Evolutionary conservation across 2,113 vertebrate species (phyloP).

Genomic region (Motacilla alba): DNA sequence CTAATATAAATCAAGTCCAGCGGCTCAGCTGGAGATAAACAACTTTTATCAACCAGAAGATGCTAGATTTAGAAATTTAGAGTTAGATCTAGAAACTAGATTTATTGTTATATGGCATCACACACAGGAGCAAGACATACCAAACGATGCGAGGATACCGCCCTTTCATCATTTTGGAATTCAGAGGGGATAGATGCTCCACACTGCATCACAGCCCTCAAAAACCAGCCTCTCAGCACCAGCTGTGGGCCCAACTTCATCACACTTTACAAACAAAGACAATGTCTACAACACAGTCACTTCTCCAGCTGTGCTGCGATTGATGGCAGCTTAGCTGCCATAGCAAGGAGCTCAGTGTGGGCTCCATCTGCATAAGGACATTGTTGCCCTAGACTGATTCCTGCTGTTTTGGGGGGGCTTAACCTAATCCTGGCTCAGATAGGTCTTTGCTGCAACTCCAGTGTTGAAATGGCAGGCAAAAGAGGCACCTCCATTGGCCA

Average conservation of each 20-base stretch:
- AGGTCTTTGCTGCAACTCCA: neutral
- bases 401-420: neutral
- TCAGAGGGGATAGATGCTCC: neutral
- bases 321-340: neutral
- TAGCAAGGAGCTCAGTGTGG: neutral
- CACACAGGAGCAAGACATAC: neutral
- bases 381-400: neutral
- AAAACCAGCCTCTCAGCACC: neutral
- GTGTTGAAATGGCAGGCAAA: neutral
- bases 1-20: constrained; percentile 19
- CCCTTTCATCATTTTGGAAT: constrained; percentile 15
- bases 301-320: neutral
- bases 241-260: neutral
- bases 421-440: neutral
- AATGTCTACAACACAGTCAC: neutral
- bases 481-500: neutral
- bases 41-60: constrained; percentile 16
- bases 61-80: neutral
- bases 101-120: neutral
- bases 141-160: neutral
- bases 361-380: neutral
- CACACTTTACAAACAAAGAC: neutral
- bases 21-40: constrained; percentile 17
- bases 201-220: neutral
- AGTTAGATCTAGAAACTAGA: neutral